A percentile compares a stretch with the other conserved stretches of the same genome.
Evolutionary conservation across 2,797 vertebrate species (phyloP).

Genomic region (Anguilla pacifica): DNA sequence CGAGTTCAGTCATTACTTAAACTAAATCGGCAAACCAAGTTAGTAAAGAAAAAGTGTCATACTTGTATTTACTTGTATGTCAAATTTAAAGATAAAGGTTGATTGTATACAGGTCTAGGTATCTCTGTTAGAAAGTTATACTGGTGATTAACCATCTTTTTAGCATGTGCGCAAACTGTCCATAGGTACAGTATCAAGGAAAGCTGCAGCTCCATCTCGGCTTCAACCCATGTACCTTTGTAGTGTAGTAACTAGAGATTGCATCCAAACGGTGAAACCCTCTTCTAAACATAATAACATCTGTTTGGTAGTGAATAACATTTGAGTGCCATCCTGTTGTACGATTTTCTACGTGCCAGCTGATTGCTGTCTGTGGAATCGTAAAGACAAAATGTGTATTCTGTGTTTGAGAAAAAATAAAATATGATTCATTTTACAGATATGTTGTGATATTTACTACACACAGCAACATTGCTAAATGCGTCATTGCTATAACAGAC

Average conservation of each 20-base stretch:
- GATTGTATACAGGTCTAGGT: background rate
- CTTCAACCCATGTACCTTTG: background rate
- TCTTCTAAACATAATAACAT: background rate
- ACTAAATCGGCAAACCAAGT: no score
- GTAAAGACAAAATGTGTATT: background rate
- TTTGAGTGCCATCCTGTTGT: background rate
- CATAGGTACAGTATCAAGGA: background rate
- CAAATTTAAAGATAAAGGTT: background rate
- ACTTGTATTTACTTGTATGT: background rate
- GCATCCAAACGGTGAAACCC: background rate
- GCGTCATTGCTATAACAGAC: background rate
- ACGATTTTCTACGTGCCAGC: background rate
- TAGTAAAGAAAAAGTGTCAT: background rate
- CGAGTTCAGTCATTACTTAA: no score
- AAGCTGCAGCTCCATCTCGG: background rate
- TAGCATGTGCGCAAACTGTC: background rate
- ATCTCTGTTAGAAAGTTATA: background rate
- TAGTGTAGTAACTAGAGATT: background rate
- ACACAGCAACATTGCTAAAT: background rate
- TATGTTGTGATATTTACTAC: background rate
- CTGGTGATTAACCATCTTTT: background rate
- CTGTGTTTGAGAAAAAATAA: background rate
- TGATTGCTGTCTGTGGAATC: background rate
- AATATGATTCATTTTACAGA: background rate
- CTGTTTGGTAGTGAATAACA: background rate